Evolutionary conservation across 2,113 vertebrate species (phyloP).

Genomic region (Marmota monax): DNA sequence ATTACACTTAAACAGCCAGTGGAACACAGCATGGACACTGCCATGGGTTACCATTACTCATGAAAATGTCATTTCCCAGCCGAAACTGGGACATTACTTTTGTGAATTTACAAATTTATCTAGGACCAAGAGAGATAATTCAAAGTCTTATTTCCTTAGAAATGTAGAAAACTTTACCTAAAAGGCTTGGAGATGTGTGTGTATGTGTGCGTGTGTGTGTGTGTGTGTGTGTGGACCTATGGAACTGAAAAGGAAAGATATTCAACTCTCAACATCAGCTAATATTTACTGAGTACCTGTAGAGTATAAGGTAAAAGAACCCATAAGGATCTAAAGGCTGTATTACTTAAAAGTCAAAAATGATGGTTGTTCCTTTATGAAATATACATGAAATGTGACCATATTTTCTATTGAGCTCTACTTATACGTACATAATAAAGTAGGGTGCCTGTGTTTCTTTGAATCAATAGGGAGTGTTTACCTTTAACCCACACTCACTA

Average conservation of each 20-base stretch:
- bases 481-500: slow-evolving; percentile 71
- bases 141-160: slow-evolving; percentile 19
- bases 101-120: slow-evolving; percentile 17
- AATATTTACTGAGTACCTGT: neutral
- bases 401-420: slow-evolving; percentile 69
- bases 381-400: slow-evolving; percentile 71
- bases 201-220: too few species aligned
- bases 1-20: neutral
- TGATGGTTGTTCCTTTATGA: slow-evolving; percentile 58
- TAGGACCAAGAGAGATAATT: slow-evolving; percentile 43
- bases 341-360: slow-evolving; percentile 46
- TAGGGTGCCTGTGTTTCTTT: slow-evolving; percentile 62
- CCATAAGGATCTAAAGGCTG: neutral
- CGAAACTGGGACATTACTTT: neutral
- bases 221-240: too few species aligned
- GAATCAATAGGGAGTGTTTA: slow-evolving; percentile 67
- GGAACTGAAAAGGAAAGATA: slow-evolving; percentile 18
- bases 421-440: slow-evolving; percentile 70
- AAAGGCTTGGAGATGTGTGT: neutral
- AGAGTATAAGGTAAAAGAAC: neutral
- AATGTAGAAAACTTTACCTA: slow-evolving; percentile 43
- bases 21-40: neutral
- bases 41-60: neutral
- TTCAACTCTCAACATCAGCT: slow-evolving; percentile 5
- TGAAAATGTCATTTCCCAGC: slow-evolving; percentile 18